Conservation (phyloP, 53 echinoderm and acorn worm genomes). For the Hippasteria phrygiana region DNA sequence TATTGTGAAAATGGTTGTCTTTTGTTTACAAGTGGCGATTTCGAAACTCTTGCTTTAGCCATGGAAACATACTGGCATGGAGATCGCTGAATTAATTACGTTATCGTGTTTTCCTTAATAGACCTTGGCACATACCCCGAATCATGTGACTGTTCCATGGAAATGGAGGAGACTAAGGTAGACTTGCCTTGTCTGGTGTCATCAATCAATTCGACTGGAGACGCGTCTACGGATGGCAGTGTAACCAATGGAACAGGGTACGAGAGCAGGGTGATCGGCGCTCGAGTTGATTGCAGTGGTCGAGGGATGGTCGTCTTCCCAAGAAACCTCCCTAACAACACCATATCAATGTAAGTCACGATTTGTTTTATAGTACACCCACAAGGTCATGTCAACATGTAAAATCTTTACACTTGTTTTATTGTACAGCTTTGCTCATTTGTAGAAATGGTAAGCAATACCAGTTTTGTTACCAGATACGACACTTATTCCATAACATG, state of each 20-base stretch:
- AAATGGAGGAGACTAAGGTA: conserved; percentile 12
- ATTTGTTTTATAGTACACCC: neutral
- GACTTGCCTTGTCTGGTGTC: neutral
- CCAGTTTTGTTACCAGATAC: too few relatives aligned
- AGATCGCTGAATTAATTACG: too few relatives aligned
- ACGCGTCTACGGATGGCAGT: neutral
- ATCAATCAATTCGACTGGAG: neutral
- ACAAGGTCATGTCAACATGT: too few relatives aligned
- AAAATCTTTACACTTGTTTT: too few relatives aligned
- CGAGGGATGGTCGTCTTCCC: conserved; percentile 57
- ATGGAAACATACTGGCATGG: too few relatives aligned
- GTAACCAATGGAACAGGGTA: neutral
- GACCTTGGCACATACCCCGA: conserved; percentile 68
- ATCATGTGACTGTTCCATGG: conserved; percentile 67
- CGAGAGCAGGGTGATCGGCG: conserved; percentile 53
- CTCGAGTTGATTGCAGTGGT: conserved; percentile 60
- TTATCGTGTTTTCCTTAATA: neutral
- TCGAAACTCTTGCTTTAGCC: too few relatives aligned
- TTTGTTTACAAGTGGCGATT: too few relatives aligned
- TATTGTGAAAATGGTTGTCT: too few relatives aligned
- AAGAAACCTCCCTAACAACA: conserved; percentile 64
- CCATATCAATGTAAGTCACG: conserved; percentile 70
- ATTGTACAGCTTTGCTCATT: neutral
- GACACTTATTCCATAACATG: too few relatives aligned
- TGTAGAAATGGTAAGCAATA: too few relatives aligned